Evolutionary conservation across 2,888 invertebrate genomes (phyloP), one percentile per base, ranked within the genome.

Genomic region (Napeogenes sylphis): DNA sequence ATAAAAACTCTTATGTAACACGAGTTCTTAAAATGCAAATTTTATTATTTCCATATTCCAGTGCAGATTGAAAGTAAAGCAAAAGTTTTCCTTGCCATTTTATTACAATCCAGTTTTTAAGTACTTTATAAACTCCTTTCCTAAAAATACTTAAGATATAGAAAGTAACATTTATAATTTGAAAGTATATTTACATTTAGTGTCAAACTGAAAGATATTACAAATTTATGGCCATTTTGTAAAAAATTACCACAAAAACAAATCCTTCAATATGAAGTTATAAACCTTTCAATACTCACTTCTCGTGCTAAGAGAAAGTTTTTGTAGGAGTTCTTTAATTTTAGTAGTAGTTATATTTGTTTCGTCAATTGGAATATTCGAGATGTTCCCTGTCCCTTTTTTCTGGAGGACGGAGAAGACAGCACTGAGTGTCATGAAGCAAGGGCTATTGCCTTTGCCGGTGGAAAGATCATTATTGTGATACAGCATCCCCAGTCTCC

Each of bases 351-450:
- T 92, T 30, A 91, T 88, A 55, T 91, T 91, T 57, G 92, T 91
- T 77, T 94, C 93, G 79, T 95, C 93, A 81, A 95, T 94, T 63
- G 92, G 91, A 68, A 91, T 84, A 70, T 92, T 89, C 4, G 85
- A 92, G 77, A 91, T 90, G 56, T 87, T 84, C 45, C 92, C 92
- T 35, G 93, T 85, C 0, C 85, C 87, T 72, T 81, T 80, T 68
- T 88, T 83, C 70, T 83, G 81, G 30, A 91, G 76, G 0, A 87
- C 89, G 0, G 85, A 81, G 73, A 92, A 94, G 46, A 96, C 92
- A 0, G 94, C 93, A 63, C 93, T 93, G 72, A 96, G 85, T 4
- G 94, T 94, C 77, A 97, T 93, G 81, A 94, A 94, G 76, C 96
- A 97, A 60, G 94, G 93, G 57, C 96, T 95, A 81, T 95, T 93